phyloP scores from a whole-genome alignment of 2,888 invertebrate genomes.

The Catocala nupta region DNA sequence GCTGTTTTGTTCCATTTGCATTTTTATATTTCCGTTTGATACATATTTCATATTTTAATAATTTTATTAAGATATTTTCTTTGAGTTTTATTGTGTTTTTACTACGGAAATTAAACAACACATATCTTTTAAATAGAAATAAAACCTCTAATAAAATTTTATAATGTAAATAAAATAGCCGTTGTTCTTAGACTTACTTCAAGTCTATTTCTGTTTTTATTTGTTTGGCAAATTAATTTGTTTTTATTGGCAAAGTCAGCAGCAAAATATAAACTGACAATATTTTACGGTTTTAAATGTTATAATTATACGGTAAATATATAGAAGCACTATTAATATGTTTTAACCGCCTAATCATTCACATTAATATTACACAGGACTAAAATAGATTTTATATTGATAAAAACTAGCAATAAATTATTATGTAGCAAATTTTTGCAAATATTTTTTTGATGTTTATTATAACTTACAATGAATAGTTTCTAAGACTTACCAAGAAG shows the following conservation, averaged over 20 bases:
- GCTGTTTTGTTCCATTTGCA: conserved; percentile 72
- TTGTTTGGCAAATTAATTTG: neutral
- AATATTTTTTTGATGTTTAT: no score
- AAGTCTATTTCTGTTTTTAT: neutral
- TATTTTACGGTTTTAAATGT: neutral
- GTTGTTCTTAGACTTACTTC: neutral
- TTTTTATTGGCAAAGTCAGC: no score
- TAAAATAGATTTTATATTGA: no score
- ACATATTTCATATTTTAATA: conserved; percentile 47
- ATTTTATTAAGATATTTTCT: neutral
- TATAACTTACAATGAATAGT: neutral
- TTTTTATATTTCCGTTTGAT: conserved; percentile 68
- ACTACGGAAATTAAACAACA: neutral
- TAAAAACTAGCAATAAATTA: neutral
- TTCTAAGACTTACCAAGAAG: conserved; percentile 47
- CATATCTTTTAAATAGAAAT: conserved; percentile 6
- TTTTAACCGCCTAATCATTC: no score
- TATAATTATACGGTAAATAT: conserved; percentile 2
- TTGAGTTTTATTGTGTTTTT: conserved; percentile 10
- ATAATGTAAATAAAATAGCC: neutral
- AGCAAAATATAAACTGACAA: neutral
- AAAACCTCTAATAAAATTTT: neutral
- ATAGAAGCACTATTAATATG: no score
- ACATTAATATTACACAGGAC: no score
- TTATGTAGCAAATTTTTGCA: no score